Base-by-base conservation (phyloP, 2,113 vertebrate genomes). In the Cyanoderma ruficeps region DNA sequence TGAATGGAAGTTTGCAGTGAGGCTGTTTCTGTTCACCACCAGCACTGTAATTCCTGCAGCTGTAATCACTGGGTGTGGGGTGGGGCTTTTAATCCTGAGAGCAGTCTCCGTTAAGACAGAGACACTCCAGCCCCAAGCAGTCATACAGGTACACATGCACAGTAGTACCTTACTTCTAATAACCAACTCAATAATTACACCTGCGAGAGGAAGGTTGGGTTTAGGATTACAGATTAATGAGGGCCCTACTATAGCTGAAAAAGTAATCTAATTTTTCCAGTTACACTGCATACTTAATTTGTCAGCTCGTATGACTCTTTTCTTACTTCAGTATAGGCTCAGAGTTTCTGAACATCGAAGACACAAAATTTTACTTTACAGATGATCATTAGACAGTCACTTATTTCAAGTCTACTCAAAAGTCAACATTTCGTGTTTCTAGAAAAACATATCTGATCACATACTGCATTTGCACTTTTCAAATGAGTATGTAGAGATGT, bases 61-160 rank as follows among this genome's bases (percentile, higher is more conserved):
- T 71, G 39, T 18, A 28, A 71, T 25, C 61, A 50, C 25, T 49
- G 49, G 3, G 4, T 8, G 15, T 17, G 16, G 16, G 18, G 6
- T 47, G 22, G 13, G 11, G 35, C 13, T 83, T 70, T 39, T 31
- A 71, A 49, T 20, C 33, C 47, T 25, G 20, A 59, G 9, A 86
- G 27, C 0, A 0, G 6, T 17, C n/a, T 78, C 65, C 19, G 13
- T 23, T 27, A 50, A 20, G 8, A 33, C 13, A 52, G 31, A 46
- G 12, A 49, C 23, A 76, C 44, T 39, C 31, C 17, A 75, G 35
- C 24, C 23, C 8, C 18, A 52, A 60, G 33, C 13, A 69, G 60
- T 31, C 35, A 56, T 3, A 13, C 20, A 77, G 11, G 24, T 16
- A 80, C 21, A 59, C 2, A 2, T 16, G 4, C 21, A 71, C 10